phyloP scores from a whole-genome alignment of 2,888 invertebrate genomes.

The Tyria jacobaeae region DNA sequence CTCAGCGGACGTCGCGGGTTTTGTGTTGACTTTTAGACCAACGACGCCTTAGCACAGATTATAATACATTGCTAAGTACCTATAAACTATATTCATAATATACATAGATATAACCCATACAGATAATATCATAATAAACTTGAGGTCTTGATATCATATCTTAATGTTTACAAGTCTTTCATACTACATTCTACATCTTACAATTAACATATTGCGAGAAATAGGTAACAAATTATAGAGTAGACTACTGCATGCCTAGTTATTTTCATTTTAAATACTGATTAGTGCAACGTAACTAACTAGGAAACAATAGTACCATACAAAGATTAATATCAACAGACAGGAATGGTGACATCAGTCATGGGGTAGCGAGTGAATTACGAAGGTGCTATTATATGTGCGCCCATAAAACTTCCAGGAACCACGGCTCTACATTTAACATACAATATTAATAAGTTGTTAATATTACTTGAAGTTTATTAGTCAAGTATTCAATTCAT shows the following conservation, averaged over 20 bases:
- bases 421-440: neutral
- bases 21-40: neutral
- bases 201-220: conserved; percentile 11
- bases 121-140: too few species aligned
- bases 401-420: neutral
- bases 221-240: conserved; percentile 32
- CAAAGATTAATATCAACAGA: neutral
- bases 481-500: neutral
- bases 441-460: neutral
- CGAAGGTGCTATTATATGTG: neutral
- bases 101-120: neutral
- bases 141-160: neutral
- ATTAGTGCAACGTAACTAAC: conserved; percentile 24
- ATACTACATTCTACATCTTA: conserved; percentile 18
- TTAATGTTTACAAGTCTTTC: conserved; percentile 23
- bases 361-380: too few species aligned
- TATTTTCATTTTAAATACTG: conserved; percentile 17
- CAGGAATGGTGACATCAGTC: neutral
- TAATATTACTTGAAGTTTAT: neutral
- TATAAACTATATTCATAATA: neutral
- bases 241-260: too few species aligned
- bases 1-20: too few species aligned
- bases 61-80: neutral
- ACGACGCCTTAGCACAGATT: neutral
- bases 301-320: neutral